Base-by-base conservation (phyloP, 2,797 vertebrate genomes). In the Silurus aristotelis region DNA sequence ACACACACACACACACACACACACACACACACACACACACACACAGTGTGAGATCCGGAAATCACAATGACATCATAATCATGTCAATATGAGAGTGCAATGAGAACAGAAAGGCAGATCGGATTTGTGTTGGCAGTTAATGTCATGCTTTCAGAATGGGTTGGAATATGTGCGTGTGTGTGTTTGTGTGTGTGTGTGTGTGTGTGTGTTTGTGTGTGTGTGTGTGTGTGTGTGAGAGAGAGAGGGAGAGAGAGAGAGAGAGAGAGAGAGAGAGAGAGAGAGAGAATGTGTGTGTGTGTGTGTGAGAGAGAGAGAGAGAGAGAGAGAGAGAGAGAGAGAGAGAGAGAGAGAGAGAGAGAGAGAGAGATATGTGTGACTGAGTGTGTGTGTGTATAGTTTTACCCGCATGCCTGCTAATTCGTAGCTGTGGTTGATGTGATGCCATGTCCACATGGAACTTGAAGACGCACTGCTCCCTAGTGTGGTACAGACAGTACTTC, bases 391-490 rank as follows among this genome's bases (percentile, higher is more conserved):
- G 38, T 38, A 38, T 10, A 52, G 48, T 10, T 86, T 89, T 89
- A 95, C 94, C 95, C 90, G 94, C 90, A 89, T 93, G 93, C 87
- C 88, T 93, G 92, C 93, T 94, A 46, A 96, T 94, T 87, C 91
- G 91, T 83, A 95, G 92, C 86, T 93, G 92, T 10, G 90, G 87
- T 84, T 87, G 90, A 70, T 92, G 92, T 25, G 91, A 90, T 80
- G 87, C 87, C 46, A 91, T 89, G 84, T 89, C 90, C 75, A 92
- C 90, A 80, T 94, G 93, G 89, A 95, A 96, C 66, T 89, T 91
- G 84, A 94, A 93, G 84, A 92, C 92, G 87, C 94, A 96, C 87
- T 88, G 92, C 90, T 95, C 92, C 55, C 72, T 86, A 78, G 91
- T 90, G 84, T 93, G 91, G 91, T 94, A 95, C 90, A 94, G 89